These are phyloP conservation scores for Oenanthe melanoleuca DNA, from an alignment of 2,113 vertebrate genomes.

Conservation along the genomic window DNA sequence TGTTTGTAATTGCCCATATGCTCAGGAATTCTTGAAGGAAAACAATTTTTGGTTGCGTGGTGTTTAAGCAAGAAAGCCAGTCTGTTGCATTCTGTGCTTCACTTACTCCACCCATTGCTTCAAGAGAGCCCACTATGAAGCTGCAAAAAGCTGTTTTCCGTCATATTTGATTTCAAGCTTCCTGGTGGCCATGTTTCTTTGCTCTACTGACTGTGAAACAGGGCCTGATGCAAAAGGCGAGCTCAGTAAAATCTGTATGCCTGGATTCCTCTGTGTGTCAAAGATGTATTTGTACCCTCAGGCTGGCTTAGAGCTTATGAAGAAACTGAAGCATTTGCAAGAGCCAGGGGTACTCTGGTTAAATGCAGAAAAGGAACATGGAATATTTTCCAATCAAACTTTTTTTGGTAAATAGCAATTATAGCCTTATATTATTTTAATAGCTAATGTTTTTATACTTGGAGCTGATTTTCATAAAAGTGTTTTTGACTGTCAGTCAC, in stretches of 20 bases:
- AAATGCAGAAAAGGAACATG: background rate
- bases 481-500: background rate
- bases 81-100: background rate
- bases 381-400: background rate
- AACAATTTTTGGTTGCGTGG: background rate
- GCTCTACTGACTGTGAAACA: background rate
- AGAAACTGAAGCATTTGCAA: background rate
- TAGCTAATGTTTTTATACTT: background rate
- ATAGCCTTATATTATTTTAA: background rate
- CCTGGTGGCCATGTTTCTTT: background rate
- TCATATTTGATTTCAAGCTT: background rate
- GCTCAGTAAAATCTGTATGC: background rate
- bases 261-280: accelerated
- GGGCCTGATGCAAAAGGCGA: background rate
- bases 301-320: background rate
- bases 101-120: accelerated
- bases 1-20: background rate
- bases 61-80: background rate
- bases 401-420: background rate
- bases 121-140: background rate
- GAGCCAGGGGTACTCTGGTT: background rate
- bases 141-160: background rate
- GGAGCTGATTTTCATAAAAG: background rate
- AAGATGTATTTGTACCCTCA: background rate
- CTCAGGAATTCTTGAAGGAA: background rate